Evolutionary conservation across 35 echinoderm and acorn worm genomes (phyloP).

Genomic region (Apostichopus californicus): DNA sequence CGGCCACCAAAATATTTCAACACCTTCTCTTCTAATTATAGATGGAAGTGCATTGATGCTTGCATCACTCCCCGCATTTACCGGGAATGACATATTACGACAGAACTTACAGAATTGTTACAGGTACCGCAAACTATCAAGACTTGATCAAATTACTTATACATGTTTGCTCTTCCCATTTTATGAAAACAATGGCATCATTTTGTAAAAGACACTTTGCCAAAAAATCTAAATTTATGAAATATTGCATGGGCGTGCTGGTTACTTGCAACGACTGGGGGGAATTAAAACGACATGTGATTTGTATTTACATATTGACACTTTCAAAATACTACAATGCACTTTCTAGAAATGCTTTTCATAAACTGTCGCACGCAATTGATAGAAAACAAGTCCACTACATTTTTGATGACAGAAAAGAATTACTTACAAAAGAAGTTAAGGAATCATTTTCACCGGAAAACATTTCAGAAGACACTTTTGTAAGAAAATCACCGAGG

Average conservation of each 20-base stretch:
- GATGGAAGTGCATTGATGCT: conserved; percentile 16
- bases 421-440: not conserved
- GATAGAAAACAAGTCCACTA: not conserved
- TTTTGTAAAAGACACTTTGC: conserved; percentile 26
- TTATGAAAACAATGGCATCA: conserved; percentile 28
- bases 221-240: conserved; percentile 24
- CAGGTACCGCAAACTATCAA: not conserved
- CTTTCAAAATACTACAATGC: not conserved
- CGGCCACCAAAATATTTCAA: conserved; percentile 14
- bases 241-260: not conserved
- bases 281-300: not conserved
- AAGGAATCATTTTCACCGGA: not conserved
- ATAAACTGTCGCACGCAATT: not conserved
- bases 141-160: not conserved
- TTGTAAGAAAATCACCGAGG: not conserved
- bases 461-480: not conserved
- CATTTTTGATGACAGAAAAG: not conserved
- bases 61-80: not conserved
- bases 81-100: not conserved
- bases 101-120: conserved; percentile 9
- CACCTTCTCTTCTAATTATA: not conserved
- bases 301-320: not conserved
- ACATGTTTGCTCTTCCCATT: conserved; percentile 25
- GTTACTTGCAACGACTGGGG: conserved; percentile 24
- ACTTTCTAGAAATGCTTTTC: not conserved